Evolutionary conservation across 1,140 invertebrate species (phyloP).

Genomic region (Euura saliciscinereae): DNA sequence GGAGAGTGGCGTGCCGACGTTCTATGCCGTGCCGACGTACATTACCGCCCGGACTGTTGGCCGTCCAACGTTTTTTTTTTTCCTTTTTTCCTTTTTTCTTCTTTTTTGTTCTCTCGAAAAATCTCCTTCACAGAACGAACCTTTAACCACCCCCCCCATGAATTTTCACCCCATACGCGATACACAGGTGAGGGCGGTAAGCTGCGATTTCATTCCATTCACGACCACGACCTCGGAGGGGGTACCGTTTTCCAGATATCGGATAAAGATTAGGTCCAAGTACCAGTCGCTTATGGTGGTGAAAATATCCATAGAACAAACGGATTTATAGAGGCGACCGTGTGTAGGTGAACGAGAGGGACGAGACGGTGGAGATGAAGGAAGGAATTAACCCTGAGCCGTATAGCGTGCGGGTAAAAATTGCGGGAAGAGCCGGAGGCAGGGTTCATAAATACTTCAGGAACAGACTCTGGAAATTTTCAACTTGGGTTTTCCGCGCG

Average conservation of each 20-base stretch:
- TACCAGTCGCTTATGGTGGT: neutral
- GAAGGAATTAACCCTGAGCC: slow-evolving; percentile 25
- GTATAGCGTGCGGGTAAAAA: slow-evolving; percentile 16
- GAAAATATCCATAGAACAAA: slow-evolving; percentile 3
- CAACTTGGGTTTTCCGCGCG: slow-evolving; percentile 36
- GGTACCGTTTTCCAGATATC: slow-evolving; percentile 31
- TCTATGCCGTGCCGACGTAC: slow-evolving; percentile 22
- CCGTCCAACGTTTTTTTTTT: neutral
- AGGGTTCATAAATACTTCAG: slow-evolving; percentile 48
- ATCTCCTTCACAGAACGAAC: too few species aligned
- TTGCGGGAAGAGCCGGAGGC: slow-evolving; percentile 20
- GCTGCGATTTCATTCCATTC: neutral
- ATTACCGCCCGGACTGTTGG: slow-evolving; percentile 21
- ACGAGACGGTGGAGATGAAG: slow-evolving; percentile 24
- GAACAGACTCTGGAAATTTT: slow-evolving; percentile 43
- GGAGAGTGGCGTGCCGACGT: slow-evolving; percentile 9
- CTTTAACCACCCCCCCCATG: too few species aligned
- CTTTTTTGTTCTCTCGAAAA: too few species aligned
- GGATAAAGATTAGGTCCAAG: slow-evolving; percentile 40
- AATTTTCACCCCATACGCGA: too few species aligned
- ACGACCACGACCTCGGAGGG: neutral
- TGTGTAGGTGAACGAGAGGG: neutral
- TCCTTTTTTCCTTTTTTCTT: too few species aligned
- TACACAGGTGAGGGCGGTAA: too few species aligned
- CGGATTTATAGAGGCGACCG: neutral